These are phyloP conservation scores for Panthera uncia DNA, from an alignment of 2,113 vertebrate species.

Conservation along the genomic window DNA sequence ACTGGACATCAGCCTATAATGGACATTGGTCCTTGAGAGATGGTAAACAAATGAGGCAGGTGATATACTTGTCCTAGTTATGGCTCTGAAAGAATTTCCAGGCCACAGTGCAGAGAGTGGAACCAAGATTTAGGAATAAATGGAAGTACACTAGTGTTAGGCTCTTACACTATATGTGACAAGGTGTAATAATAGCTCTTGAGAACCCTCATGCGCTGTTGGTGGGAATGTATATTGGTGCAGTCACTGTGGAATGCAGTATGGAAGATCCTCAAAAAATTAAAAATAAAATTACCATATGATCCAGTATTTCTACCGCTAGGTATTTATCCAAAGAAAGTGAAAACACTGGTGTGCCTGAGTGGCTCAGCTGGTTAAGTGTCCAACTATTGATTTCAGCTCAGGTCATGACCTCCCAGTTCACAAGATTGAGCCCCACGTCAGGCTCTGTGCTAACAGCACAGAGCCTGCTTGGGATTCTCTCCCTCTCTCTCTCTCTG, in stretches of 20 bases:
- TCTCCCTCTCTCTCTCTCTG: too few species aligned
- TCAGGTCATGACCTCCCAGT: too few species aligned
- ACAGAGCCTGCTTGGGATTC: too few species aligned
- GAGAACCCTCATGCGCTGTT: neutral
- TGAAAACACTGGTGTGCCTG: neutral
- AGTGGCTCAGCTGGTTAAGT: too few species aligned
- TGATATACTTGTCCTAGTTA: neutral
- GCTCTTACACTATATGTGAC: neutral
- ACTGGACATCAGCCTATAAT: neutral
- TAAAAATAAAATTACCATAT: neutral
- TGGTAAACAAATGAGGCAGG: neutral
- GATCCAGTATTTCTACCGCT: neutral
- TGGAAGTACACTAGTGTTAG: neutral
- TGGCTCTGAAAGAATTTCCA: neutral
- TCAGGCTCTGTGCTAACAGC: too few species aligned
- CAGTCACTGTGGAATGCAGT: neutral
- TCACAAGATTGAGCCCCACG: too few species aligned
- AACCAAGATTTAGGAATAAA: neutral
- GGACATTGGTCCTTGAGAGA: neutral
- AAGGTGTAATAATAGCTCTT: neutral
- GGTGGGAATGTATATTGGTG: neutral
- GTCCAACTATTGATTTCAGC: too few species aligned
- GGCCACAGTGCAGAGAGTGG: neutral
- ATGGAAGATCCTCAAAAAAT: neutral
- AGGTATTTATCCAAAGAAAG: neutral